Conservation (phyloP, 2,797 vertebrate genomes). For the Dendrocincla fuliginosa region DNA sequence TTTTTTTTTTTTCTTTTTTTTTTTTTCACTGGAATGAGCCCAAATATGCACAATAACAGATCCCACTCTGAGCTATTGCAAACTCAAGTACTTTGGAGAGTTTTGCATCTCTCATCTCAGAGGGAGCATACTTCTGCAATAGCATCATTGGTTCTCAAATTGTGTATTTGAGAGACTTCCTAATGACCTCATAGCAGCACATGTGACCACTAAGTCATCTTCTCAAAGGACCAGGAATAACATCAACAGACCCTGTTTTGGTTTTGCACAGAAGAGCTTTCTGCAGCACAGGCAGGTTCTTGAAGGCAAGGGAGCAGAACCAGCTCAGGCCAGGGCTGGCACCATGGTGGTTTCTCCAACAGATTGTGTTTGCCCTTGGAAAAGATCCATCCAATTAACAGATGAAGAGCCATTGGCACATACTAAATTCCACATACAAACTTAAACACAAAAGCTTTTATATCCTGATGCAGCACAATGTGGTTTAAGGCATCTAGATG, state of each 20-base stretch:
- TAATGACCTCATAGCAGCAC: conserved; percentile 67
- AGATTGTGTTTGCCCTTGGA: neutral
- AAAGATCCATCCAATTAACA: neutral
- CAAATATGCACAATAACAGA: conserved; percentile 53
- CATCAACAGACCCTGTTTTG: conserved; percentile 58
- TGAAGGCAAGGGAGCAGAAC: rapidly evolving
- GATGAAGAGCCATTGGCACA: neutral
- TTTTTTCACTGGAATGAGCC: neutral
- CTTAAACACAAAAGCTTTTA: neutral
- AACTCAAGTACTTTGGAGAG: conserved; percentile 4
- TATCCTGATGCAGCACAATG: neutral
- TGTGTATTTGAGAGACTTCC: conserved; percentile 55
- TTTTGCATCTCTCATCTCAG: conserved; percentile 2
- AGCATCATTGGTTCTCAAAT: conserved; percentile 45
- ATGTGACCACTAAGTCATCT: conserved; percentile 70
- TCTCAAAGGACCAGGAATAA: conserved; percentile 61
- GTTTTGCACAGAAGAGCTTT: conserved; percentile 24
- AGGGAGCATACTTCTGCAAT: conserved; percentile 60
- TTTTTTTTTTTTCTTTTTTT: neutral
- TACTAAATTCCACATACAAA: neutral
- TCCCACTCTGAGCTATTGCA: conserved; percentile 24
- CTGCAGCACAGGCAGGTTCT: neutral
- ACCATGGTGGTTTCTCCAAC: neutral
- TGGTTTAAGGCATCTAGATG: neutral
- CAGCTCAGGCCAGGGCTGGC: neutral